Conservation (phyloP, 2,113 vertebrate genomes). For the Galemys pyrenaicus region DNA sequence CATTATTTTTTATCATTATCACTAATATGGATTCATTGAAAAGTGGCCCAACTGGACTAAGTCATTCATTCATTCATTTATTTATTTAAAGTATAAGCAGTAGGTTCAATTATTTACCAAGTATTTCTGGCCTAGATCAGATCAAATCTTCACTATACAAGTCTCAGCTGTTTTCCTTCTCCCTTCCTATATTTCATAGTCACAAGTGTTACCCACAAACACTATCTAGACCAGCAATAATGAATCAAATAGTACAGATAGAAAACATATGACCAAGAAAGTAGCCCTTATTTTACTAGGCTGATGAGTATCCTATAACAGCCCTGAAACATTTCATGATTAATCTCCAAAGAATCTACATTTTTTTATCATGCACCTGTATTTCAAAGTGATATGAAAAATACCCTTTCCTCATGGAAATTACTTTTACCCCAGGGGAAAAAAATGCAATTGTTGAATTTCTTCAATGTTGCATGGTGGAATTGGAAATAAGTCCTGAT, state of each 20-base stretch:
- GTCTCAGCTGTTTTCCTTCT: neutral
- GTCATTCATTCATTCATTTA: neutral
- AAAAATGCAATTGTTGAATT: neutral
- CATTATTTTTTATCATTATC: neutral
- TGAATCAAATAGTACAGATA: neutral
- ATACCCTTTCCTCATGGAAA: neutral
- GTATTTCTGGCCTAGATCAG: neutral
- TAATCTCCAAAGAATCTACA: slow-evolving; percentile 6
- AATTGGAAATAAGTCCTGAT: neutral
- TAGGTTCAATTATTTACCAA: neutral
- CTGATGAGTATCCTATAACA: slow-evolving; percentile 34
- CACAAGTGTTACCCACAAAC: neutral
- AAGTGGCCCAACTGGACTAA: neutral
- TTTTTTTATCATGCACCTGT: slow-evolving; percentile 20
- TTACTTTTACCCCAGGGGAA: neutral
- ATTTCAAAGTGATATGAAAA: slow-evolving; percentile 32
- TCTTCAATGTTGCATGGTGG: neutral
- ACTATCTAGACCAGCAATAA: neutral
- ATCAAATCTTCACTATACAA: neutral
- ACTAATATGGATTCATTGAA: neutral
- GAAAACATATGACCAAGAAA: slow-evolving; percentile 21
- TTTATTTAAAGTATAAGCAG: neutral
- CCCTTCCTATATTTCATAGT: neutral
- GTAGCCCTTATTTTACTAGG: slow-evolving; percentile 20
- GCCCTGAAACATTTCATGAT: slow-evolving; percentile 28